Evolutionary conservation across 2,113 vertebrate genomes (phyloP).

Genomic region (Eretmochelys imbricata): DNA sequence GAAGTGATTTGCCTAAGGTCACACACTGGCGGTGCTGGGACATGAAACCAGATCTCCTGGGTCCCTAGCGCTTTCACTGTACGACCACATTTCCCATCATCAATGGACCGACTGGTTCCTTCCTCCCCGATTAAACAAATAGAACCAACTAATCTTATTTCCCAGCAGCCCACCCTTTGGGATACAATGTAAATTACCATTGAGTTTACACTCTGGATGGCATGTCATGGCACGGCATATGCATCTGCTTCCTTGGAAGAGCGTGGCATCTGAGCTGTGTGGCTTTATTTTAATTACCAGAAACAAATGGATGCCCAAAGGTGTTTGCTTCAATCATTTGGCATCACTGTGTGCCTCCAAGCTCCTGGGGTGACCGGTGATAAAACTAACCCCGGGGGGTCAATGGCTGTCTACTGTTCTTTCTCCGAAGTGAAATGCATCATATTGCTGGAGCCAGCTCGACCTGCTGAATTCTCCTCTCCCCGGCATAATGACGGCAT

Average conservation of each 20-base stretch:
- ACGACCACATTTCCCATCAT: not conserved
- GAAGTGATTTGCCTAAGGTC: not conserved
- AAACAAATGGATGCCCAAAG: not conserved
- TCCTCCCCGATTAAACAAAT: not conserved
- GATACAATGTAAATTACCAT: not conserved
- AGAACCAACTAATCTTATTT: not conserved
- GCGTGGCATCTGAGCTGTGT: not conserved
- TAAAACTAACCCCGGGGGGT: not conserved
- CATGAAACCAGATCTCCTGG: not conserved
- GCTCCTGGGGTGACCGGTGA: not conserved
- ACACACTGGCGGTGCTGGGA: not conserved
- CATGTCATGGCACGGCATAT: fast-evolving
- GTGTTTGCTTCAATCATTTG: slow-evolving; percentile 36
- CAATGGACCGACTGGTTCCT: not conserved
- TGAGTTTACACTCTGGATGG: not conserved
- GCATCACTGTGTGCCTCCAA: not conserved
- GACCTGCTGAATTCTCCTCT: not conserved
- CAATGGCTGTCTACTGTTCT: slow-evolving; percentile 15
- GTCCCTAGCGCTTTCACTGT: not conserved
- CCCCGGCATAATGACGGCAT: slow-evolving; percentile 62
- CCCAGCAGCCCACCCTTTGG: not conserved
- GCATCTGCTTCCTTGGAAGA: not conserved
- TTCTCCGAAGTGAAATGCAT: slow-evolving; percentile 13
- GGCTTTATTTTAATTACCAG: not conserved
- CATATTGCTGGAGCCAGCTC: slow-evolving; percentile 32